A percentile compares a stretch with the other conserved stretches of the same genome.
phyloP scores from a whole-genome alignment of 2,888 invertebrate genomes.

The Lasioglossum oenotherae region DNA sequence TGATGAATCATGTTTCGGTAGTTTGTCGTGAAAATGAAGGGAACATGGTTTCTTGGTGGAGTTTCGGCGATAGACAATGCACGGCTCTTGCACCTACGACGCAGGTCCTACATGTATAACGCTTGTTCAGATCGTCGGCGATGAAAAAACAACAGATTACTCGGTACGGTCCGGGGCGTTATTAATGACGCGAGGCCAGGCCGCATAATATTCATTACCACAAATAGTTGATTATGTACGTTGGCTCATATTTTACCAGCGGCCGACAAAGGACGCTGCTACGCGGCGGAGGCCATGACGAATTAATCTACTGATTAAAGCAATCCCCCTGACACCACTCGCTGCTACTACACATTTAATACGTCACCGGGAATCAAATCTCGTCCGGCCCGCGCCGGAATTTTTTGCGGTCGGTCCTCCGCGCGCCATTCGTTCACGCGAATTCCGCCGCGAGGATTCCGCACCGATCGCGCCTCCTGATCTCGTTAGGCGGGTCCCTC shows the following conservation, averaged over 20 bases:
- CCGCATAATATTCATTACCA: constrained; percentile 84
- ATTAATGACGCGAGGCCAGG: constrained; percentile 82
- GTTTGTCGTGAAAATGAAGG: constrained; percentile 11
- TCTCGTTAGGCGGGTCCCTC: constrained; percentile 32
- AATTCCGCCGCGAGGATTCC: constrained; percentile 40
- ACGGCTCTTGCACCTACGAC: background rate
- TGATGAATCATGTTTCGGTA: background rate
- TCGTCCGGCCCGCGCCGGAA: constrained; percentile 71
- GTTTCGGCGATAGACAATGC: constrained; percentile 58
- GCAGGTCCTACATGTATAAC: constrained; percentile 35
- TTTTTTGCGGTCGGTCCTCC: constrained; percentile 72
- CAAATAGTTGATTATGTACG: constrained; percentile 83
- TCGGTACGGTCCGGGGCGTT: constrained; percentile 71
- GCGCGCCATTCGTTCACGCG: constrained; percentile 55
- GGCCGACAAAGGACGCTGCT: constrained; percentile 83
- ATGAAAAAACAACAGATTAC: constrained; percentile 63
- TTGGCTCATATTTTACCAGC: constrained; percentile 80
- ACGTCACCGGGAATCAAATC: constrained; percentile 81
- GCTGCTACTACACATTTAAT: constrained; percentile 83
- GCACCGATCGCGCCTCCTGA: background rate
- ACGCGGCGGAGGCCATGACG: constrained; percentile 82
- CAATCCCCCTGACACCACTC: constrained; percentile 82
- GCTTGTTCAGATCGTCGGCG: constrained; percentile 32
- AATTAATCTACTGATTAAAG: constrained; percentile 84
- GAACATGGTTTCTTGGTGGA: constrained; percentile 37